A percentile compares a stretch with the other conserved stretches of the same genome.
Evolutionary conservation across 2,888 invertebrate genomes (phyloP).

Genomic region (Drosophila suboccidentalis): DNA sequence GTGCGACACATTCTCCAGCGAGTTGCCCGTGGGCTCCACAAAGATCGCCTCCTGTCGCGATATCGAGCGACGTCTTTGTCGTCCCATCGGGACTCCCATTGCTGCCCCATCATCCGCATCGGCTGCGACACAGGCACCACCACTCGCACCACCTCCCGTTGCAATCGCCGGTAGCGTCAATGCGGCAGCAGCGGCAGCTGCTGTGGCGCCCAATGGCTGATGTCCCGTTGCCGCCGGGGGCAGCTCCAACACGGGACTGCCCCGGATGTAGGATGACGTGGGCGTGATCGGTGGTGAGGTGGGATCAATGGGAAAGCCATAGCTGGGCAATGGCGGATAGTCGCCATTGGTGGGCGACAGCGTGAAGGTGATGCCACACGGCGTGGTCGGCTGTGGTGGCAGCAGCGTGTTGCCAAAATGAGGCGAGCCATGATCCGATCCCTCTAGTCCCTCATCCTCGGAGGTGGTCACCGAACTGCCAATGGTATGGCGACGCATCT

Average conservation of each 20-base stretch:
- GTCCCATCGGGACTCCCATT: constrained; percentile 69
- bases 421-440: constrained; percentile 85
- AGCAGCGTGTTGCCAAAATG: constrained; percentile 86
- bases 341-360: constrained; percentile 87
- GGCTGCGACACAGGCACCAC: constrained; percentile 24
- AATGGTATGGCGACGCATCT: constrained; percentile 82
- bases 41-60: constrained; percentile 94
- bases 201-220: constrained; percentile 36
- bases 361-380: constrained; percentile 89
- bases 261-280: constrained; percentile 50
- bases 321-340: constrained; percentile 79
- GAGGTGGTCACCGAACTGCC: constrained; percentile 84
- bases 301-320: constrained; percentile 83
- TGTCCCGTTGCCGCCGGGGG: constrained; percentile 52
- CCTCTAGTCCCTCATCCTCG: constrained; percentile 86
- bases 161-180: constrained; percentile 70
- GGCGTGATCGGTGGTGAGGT: constrained; percentile 80
- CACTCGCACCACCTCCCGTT: constrained; percentile 39
- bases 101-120: constrained; percentile 69
- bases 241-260: constrained; percentile 81
- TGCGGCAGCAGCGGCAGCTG: constrained; percentile 37
- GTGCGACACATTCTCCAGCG: constrained; percentile 89
- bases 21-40: constrained; percentile 90
- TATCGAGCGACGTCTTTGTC: constrained; percentile 90
- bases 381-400: constrained; percentile 85